Evolutionary conservation across 2,888 invertebrate genomes (phyloP).

Genomic region (Eustalomyia histrio): DNA sequence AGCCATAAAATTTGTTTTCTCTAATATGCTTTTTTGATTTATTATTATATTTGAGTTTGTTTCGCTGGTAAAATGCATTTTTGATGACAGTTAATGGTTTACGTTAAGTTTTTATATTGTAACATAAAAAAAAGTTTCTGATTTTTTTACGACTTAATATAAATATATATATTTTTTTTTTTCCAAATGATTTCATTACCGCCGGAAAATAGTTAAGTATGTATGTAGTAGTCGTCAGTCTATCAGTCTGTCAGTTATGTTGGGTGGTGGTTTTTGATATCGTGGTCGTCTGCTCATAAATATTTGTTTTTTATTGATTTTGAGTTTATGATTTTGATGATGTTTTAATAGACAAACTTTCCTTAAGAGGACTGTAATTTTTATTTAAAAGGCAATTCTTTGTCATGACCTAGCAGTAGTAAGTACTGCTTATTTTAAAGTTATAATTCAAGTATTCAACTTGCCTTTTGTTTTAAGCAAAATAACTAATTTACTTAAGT

Average conservation of each 20-base stretch:
- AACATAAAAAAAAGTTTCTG: background rate
- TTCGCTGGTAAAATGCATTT: constrained; percentile 72
- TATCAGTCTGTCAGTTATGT: background rate
- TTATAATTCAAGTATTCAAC: background rate
- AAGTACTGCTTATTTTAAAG: no score
- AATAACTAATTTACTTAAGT: constrained; percentile 12
- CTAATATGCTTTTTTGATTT: constrained; percentile 69
- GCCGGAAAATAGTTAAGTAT: background rate
- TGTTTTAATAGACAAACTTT: background rate
- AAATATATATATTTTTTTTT: background rate
- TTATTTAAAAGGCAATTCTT: no score
- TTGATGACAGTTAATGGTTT: constrained; percentile 76
- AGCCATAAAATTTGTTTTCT: constrained; percentile 68
- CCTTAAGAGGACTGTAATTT: background rate
- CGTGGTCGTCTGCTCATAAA: background rate
- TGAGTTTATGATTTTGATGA: background rate
- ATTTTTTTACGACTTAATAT: constrained; percentile 13
- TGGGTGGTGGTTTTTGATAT: background rate
- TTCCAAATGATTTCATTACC: constrained; percentile 15
- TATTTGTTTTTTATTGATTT: background rate
- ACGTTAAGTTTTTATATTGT: constrained; percentile 24
- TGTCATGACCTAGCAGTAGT: no score
- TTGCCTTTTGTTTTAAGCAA: background rate
- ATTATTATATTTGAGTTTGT: constrained; percentile 72
- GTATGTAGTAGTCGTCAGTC: no score